Base-by-base conservation (phyloP, 2,888 invertebrate species). In the Gastrophysa polygoni region DNA sequence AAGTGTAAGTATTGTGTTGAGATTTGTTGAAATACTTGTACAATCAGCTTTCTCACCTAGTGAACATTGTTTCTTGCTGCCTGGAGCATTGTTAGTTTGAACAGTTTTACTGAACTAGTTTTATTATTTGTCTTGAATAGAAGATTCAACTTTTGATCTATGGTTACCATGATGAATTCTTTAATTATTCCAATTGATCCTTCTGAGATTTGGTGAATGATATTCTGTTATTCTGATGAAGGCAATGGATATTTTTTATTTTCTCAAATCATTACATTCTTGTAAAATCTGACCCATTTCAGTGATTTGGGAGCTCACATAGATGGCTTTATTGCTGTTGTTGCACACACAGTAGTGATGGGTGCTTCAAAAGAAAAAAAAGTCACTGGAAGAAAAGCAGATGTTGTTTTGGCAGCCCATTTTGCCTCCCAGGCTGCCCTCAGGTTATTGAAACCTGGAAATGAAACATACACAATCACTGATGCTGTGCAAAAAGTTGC, bases 241-340 rank as follows among this genome's bases (percentile, higher is more conserved):
- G 10, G 10, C 8, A 32, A 32, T 14, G n/a, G n/a, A n/a, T 44
- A 44, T 17, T 24, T 24, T 24, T 24, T 7, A 24, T 24, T 24
- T 7, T 5, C 7, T 24, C 7, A 3, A 24, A 24, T 24, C 4
- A 5, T 24, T 7, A 24, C 3, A 24, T 38, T 38, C 2, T 16
- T 38, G 38, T 11, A 14, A 38, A 38, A 38, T n/a, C n/a, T n/a
- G n/a, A n/a, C n/a, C n/a, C n/a, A n/a, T 16, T 14, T 29, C 77
- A 95, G 95, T 81, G 98, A 99, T 83, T 85, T 99, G 78, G 99
- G 99, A 70, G 96, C 96, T 66, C 98, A 99, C 80, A 92, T 99
- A 78, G 99, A 99, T 87, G 99, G 99, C 34, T 98, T 96, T 80
- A 96, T 98, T 77, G 98, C 98, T 52, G 97, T 98, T 54, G 97